phyloP scores from a whole-genome alignment of 2,888 invertebrate genomes.

The Drosophila cognata region DNA sequence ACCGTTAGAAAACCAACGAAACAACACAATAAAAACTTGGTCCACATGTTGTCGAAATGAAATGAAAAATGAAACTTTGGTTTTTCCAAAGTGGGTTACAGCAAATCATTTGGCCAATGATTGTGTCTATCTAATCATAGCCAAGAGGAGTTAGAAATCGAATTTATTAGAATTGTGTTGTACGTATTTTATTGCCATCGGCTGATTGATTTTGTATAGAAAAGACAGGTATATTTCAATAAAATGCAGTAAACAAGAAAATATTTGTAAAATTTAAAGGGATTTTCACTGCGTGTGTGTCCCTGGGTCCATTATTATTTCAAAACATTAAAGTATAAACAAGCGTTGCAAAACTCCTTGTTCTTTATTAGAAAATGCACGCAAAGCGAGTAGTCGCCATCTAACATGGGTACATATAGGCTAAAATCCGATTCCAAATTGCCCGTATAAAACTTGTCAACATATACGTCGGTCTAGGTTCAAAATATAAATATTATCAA shows the following conservation, averaged over 20 bases:
- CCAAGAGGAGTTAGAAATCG: no score
- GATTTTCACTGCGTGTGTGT: background rate
- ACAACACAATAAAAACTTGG: background rate
- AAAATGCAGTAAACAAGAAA: background rate
- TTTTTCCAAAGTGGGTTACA: no score
- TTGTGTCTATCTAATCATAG: no score
- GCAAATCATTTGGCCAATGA: no score
- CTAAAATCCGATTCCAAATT: background rate
- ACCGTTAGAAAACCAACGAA: background rate
- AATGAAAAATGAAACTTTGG: no score
- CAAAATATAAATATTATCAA: background rate
- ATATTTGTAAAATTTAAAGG: no score
- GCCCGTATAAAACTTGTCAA: background rate
- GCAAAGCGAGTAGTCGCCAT: background rate
- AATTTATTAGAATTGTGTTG: background rate
- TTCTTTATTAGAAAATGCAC: rapidly evolving
- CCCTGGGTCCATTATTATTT: background rate
- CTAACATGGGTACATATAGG: rapidly evolving
- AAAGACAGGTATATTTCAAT: background rate
- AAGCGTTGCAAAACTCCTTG: rapidly evolving
- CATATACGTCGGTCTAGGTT: rapidly evolving
- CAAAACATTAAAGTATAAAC: rapidly evolving
- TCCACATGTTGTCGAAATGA: background rate
- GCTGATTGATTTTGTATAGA: background rate
- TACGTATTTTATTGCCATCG: background rate